A percentile compares a stretch with the other conserved stretches of the same genome.
Evolutionary conservation across 1,140 invertebrate species (phyloP).

Genomic region (Watersipora subatra): DNA sequence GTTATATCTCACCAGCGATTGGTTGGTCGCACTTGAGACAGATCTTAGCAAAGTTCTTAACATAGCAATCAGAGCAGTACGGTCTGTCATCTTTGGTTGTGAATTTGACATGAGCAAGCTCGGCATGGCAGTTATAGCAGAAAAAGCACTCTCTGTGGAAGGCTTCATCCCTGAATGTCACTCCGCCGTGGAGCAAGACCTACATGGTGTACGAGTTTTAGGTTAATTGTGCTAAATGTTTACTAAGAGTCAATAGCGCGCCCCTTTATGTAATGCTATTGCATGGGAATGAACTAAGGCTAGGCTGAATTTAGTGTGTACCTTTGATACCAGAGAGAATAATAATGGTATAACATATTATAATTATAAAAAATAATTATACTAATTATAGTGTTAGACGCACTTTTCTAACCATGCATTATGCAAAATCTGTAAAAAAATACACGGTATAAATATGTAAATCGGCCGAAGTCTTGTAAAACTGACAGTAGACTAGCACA

Average conservation of each 20-base stretch:
- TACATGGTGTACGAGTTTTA: slow-evolving; percentile 33
- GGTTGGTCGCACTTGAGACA: slow-evolving; percentile 92
- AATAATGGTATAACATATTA: neutral
- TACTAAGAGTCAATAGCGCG: no score
- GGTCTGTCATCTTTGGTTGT: slow-evolving; percentile 96
- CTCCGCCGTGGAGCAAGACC: slow-evolving; percentile 96
- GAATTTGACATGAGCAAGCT: slow-evolving; percentile 91
- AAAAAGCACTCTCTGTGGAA: slow-evolving; percentile 99
- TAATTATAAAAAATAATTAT: neutral
- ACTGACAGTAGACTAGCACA: no score
- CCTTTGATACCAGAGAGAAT: neutral
- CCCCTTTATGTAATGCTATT: no score
- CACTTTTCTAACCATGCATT: no score
- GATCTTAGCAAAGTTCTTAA: slow-evolving; percentile 92
- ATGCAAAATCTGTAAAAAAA: no score
- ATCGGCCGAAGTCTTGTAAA: no score
- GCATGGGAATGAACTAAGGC: no score
- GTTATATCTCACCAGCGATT: slow-evolving; percentile 93
- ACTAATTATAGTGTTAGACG: no score
- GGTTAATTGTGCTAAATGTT: neutral
- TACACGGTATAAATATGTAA: no score
- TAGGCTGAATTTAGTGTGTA: neutral
- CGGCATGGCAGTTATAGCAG: slow-evolving; percentile 87
- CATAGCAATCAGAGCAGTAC: slow-evolving; percentile 97
- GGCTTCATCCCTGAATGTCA: slow-evolving; percentile 98